Percentiles rank a stretch among this genome's conserved stretches.
Conservation (phyloP, 2,888 invertebrate genomes). For the Drosophila pullipes region DNA sequence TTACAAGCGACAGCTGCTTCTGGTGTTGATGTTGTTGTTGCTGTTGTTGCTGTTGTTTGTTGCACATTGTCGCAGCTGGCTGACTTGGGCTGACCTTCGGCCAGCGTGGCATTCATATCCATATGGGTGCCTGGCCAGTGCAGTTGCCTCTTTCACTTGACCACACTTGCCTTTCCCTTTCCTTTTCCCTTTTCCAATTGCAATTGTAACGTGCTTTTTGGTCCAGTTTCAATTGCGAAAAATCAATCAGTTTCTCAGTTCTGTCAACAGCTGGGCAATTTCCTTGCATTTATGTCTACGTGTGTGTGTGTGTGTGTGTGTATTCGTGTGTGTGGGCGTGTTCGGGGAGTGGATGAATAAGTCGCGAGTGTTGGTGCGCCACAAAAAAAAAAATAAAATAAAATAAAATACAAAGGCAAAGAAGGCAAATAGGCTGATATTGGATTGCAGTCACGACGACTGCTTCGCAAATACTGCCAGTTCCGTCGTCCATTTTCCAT, state of each 20-base stretch:
- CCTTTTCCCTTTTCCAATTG: background rate
- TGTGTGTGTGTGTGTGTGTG: constrained; percentile 8
- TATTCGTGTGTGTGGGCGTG: constrained; percentile 17
- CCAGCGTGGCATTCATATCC: constrained; percentile 44
- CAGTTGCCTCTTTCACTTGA: constrained; percentile 1
- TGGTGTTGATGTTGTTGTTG: constrained; percentile 5
- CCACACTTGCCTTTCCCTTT: background rate
- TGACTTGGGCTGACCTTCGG: constrained; percentile 46
- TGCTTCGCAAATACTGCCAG: constrained; percentile 56
- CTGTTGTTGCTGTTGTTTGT: constrained; percentile 24
- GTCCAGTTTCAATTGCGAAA: constrained; percentile 46
- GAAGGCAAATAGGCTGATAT: background rate
- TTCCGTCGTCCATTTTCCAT: background rate
- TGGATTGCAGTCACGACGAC: constrained; percentile 39
- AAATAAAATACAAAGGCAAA: background rate
- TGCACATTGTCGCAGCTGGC: constrained; percentile 38
- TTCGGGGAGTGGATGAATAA: constrained; percentile 10
- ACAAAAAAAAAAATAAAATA: constrained; percentile 4
- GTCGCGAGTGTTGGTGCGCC: constrained; percentile 13
- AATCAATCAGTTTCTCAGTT: constrained; percentile 66
- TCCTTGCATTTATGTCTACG: constrained; percentile 29
- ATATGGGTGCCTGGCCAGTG: constrained; percentile 26
- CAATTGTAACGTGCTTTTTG: background rate
- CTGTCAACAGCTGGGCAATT: constrained; percentile 65
- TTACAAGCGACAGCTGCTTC: background rate